Conservation (phyloP, 2,888 invertebrate genomes). For the Pollenia labialis region DNA sequence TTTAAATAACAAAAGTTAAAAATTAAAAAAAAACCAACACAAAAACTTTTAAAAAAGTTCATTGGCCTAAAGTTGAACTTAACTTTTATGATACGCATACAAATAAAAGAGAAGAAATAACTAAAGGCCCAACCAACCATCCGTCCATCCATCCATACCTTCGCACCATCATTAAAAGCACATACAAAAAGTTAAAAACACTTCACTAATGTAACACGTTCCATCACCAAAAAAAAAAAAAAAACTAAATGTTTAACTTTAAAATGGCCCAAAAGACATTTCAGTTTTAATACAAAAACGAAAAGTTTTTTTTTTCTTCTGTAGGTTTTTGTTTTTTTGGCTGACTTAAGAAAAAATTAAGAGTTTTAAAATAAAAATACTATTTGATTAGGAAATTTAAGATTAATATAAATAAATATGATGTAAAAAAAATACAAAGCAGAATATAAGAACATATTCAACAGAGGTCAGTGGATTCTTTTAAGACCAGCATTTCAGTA, state of each 20-base stretch:
- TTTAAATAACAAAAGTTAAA: constrained; percentile 61
- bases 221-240: constrained; percentile 62
- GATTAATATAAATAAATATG: not conserved
- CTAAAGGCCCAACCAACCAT: constrained; percentile 47
- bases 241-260: constrained; percentile 38
- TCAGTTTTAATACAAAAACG: constrained; percentile 32
- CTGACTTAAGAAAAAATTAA: not conserved
- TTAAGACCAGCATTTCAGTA: constrained; percentile 35
- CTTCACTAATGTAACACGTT: constrained; percentile 73
- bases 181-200: constrained; percentile 35
- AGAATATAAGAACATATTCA: not conserved
- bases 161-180: constrained; percentile 45
- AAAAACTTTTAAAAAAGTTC: constrained; percentile 66
- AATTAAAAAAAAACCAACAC: constrained; percentile 9
- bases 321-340: not conserved
- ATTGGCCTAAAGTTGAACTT: constrained; percentile 70
- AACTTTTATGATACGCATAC: constrained; percentile 65
- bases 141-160: constrained; percentile 50
- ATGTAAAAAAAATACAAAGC: constrained; percentile 1
- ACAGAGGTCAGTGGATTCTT: constrained; percentile 27
- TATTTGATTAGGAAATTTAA: constrained; percentile 4
- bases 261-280: constrained; percentile 57
- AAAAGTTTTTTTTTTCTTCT: constrained; percentile 16
- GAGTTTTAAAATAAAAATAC: not conserved
- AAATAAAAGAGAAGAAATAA: constrained; percentile 53